Evolutionary conservation across 2,113 vertebrate genomes (phyloP).

Genomic region (Candoia aspera): DNA sequence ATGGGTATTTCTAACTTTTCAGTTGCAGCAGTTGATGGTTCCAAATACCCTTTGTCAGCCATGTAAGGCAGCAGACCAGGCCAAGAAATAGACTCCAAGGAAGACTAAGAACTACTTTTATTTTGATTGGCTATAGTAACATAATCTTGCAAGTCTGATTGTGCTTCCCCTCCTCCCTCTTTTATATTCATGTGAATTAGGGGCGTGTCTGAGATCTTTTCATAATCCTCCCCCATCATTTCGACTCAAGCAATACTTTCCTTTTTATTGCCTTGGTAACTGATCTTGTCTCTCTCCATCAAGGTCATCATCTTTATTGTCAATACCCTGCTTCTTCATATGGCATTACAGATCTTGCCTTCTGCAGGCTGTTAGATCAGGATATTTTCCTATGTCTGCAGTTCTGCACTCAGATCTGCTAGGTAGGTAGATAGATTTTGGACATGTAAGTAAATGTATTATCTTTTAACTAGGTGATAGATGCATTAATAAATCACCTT

Average conservation of each 20-base stretch:
- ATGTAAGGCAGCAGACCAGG: not conserved
- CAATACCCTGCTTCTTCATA: not conserved
- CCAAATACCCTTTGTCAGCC: not conserved
- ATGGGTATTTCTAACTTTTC: not conserved
- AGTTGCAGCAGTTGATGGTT: not conserved
- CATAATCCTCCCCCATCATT: not conserved
- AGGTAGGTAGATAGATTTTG: constrained; percentile 13
- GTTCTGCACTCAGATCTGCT: not conserved
- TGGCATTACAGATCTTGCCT: not conserved
- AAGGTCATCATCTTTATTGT: not conserved
- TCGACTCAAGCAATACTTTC: not conserved
- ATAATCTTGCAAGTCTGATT: not conserved
- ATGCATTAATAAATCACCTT: constrained; percentile 86
- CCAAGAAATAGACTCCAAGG: not conserved
- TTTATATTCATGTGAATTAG: not conserved
- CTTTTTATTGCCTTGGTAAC: not conserved
- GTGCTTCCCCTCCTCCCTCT: not conserved
- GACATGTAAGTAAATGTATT: constrained; percentile 31
- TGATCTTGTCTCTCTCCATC: not conserved
- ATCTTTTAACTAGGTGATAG: constrained; percentile 84
- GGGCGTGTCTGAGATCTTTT: not conserved
- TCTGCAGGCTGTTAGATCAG: not conserved
- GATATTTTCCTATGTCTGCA: not conserved
- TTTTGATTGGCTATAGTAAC: not conserved
- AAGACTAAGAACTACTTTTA: not conserved